Conservation (phyloP, 1,140 invertebrate genomes). For the Centruroides sculpturatus region DNA sequence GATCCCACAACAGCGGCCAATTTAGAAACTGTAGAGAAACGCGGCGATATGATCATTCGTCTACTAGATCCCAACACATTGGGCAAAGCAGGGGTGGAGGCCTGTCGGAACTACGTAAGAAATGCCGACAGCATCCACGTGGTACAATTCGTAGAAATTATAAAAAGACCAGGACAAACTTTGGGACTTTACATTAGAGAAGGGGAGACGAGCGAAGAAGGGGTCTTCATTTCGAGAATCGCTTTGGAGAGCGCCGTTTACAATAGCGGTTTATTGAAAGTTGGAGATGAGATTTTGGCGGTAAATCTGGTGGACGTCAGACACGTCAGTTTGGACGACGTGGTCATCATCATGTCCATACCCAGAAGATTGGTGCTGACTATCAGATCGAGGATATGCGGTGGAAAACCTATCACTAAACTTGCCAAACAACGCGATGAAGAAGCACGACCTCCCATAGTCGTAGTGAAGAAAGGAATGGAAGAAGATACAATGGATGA, state of each 20-base stretch:
- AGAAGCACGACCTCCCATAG: slow-evolving; percentile 12
- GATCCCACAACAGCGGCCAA: slow-evolving; percentile 69
- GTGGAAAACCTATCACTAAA: slow-evolving; percentile 6
- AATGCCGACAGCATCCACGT: slow-evolving; percentile 23
- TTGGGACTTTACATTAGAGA: slow-evolving; percentile 94
- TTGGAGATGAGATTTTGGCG: slow-evolving; percentile 94
- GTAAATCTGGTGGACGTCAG: slow-evolving; percentile 95
- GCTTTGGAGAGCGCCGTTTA: slow-evolving; percentile 91
- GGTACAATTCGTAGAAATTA: slow-evolving; percentile 93
- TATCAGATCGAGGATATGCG: slow-evolving; percentile 46
- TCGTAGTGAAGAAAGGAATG: slow-evolving; percentile 16
- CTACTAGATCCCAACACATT: slow-evolving; percentile 65
- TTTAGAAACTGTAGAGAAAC: slow-evolving; percentile 74
- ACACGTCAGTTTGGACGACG: slow-evolving; percentile 94
- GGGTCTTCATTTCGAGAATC: slow-evolving; percentile 96
- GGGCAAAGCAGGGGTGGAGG: slow-evolving; percentile 62
- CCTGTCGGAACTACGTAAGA: slow-evolving; percentile 12
- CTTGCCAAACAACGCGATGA: slow-evolving; percentile 1
- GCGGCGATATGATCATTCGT: slow-evolving; percentile 85
- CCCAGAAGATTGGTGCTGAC: slow-evolving; percentile 84
- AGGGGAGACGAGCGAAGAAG: slow-evolving; percentile 84
- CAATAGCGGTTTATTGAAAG: slow-evolving; percentile 83
- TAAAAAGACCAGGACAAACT: slow-evolving; percentile 96
- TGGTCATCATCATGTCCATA: slow-evolving; percentile 98
- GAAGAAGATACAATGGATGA: slow-evolving; percentile 13